These are phyloP conservation scores for Diaprepes abbreviatus DNA, from an alignment of 2,888 invertebrate species.

Conservation along the genomic window DNA sequence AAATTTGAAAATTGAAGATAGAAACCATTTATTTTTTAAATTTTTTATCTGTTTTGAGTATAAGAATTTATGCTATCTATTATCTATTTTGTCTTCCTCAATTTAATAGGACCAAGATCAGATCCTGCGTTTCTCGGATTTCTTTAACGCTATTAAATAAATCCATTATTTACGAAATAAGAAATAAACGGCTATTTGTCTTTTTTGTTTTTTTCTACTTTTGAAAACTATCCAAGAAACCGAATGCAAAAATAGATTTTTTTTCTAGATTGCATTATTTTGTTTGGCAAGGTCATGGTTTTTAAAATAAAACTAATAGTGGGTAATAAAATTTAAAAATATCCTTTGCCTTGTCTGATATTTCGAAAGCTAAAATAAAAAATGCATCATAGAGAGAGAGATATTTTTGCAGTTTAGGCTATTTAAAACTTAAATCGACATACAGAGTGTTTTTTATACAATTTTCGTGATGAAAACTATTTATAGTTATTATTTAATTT, in stretches of 20 bases:
- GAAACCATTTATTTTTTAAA: too few relatives aligned
- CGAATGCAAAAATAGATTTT: conserved; percentile 40
- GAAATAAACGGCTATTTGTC: not conserved
- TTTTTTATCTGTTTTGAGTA: too few relatives aligned
- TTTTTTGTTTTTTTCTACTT: conserved; percentile 1
- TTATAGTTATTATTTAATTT: too few relatives aligned
- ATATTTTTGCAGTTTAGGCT: not conserved
- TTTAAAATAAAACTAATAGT: conserved; percentile 44
- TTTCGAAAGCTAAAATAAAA: conserved; percentile 27
- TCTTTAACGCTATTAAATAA: too few relatives aligned
- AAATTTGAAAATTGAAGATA: too few relatives aligned
- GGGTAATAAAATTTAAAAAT: conserved; percentile 35
- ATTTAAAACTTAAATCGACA: conserved; percentile 2
- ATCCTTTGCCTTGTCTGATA: conserved; percentile 14
- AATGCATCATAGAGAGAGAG: conserved; percentile 26
- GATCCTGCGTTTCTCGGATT: too few relatives aligned
- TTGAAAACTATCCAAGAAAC: conserved; percentile 43
- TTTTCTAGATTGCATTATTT: conserved; percentile 40
- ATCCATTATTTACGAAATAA: conserved; percentile 5
- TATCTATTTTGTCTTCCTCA: too few relatives aligned
- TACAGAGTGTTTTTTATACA: too few relatives aligned
- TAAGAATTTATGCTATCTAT: too few relatives aligned
- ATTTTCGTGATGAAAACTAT: too few relatives aligned
- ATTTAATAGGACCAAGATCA: too few relatives aligned
- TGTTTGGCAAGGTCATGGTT: conserved; percentile 46